phyloP scores from a whole-genome alignment of 2,113 vertebrate species.

The Mungos mungo region DNA sequence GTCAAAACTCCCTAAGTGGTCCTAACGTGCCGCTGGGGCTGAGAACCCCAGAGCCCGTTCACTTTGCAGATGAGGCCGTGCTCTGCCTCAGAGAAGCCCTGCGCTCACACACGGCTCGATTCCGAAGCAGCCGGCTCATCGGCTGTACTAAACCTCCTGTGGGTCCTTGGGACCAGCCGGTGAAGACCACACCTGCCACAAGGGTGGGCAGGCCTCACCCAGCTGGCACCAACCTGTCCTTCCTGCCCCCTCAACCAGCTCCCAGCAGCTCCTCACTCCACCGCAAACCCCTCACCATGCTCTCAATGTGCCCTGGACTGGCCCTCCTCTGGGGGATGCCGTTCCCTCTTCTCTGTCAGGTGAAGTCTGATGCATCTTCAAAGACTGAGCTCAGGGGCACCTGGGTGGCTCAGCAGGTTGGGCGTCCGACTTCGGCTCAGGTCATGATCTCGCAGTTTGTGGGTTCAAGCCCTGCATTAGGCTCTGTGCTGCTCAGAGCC shows the following conservation, averaged over 20 bases:
- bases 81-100: neutral
- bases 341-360: neutral
- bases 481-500: too few relatives aligned
- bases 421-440: too few relatives aligned
- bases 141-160: neutral
- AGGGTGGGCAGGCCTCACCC: rapidly evolving
- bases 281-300: neutral
- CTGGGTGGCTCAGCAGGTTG: too few relatives aligned
- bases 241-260: neutral
- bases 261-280: neutral
- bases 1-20: too few relatives aligned
- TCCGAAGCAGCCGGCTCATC: neutral
- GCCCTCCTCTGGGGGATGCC: neutral
- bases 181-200: neutral
- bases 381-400: too few relatives aligned
- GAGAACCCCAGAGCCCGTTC: neutral
- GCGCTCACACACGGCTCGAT: neutral
- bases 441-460: too few relatives aligned
- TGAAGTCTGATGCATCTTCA: neutral
- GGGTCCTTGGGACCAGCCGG: neutral
- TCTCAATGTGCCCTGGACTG: rapidly evolving
- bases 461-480: too few relatives aligned
- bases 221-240: neutral
- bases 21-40: rapidly evolving
- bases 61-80: neutral